Percentiles rank a stretch among this genome's conserved stretches.
These are phyloP conservation scores for Allolobophora icterica DNA, from an alignment of 2,888 invertebrate genomes.

Conservation along the genomic window DNA sequence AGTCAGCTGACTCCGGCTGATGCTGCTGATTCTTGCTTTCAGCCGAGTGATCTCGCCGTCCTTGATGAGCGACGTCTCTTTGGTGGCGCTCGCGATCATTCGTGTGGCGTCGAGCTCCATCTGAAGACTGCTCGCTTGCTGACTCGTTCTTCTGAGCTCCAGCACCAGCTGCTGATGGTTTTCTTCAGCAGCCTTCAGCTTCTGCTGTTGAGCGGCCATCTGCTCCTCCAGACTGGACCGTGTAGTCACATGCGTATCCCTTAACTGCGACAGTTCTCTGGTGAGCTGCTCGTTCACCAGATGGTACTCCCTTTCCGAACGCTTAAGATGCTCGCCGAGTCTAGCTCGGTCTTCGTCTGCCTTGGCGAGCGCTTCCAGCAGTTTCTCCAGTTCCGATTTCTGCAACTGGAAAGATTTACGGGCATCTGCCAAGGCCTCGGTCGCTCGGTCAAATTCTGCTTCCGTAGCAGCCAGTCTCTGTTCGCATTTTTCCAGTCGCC, in stretches of 20 bases:
- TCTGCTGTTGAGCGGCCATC: background rate
- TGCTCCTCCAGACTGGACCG: constrained; percentile 5
- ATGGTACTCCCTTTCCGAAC: background rate
- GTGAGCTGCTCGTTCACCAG: background rate
- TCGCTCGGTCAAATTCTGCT: background rate
- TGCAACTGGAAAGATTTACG: background rate
- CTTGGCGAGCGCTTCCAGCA: background rate
- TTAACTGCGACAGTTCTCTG: background rate
- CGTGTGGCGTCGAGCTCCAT: constrained; percentile 20
- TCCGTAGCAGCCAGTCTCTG: background rate
- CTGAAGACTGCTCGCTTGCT: constrained; percentile 5
- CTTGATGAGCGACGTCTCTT: constrained; percentile 7
- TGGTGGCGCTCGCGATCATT: background rate
- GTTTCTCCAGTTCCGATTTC: constrained; percentile 6
- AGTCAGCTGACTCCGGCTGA: background rate
- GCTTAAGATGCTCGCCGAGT: background rate
- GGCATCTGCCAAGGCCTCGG: background rate
- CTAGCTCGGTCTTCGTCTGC: background rate
- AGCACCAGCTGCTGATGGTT: background rate
- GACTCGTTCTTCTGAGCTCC: background rate
- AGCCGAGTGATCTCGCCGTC: background rate
- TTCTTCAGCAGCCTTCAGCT: background rate
- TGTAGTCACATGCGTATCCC: background rate
- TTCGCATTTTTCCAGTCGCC: background rate
- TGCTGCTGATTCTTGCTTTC: background rate